Evolutionary conservation across 2,888 invertebrate genomes (phyloP).

Genomic region (Drosophila eohydei): DNA sequence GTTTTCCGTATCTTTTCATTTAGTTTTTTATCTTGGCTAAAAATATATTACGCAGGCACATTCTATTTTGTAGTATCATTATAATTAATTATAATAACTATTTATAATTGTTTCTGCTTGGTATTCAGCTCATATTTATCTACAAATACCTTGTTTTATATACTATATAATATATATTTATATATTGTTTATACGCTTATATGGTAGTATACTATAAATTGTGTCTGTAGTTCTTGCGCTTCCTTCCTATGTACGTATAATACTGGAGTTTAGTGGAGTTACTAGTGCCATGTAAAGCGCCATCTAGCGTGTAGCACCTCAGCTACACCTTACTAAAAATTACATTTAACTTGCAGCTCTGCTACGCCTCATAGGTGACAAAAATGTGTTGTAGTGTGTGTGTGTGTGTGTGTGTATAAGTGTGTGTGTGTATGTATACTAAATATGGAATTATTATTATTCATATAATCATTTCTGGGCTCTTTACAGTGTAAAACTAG

Average conservation of each 20-base stretch:
- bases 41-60: conserved; percentile 84
- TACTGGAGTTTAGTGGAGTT: conserved; percentile 57
- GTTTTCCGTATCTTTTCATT: conserved; percentile 26
- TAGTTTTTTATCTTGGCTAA: conserved; percentile 77
- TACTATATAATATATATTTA: conserved; percentile 27
- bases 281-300: conserved; percentile 43
- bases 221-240: conserved; percentile 32
- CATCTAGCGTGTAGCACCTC: conserved; percentile 29
- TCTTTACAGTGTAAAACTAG: conserved; percentile 51
- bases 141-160: conserved; percentile 65
- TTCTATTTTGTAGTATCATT: conserved; percentile 84
- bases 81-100: conserved; percentile 72
- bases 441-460: conserved; percentile 21
- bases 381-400: conserved; percentile 7
- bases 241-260: conserved; percentile 49
- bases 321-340: conserved; percentile 44
- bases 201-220: conserved; percentile 24
- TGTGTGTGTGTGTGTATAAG: neutral
- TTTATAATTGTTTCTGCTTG: conserved; percentile 65
- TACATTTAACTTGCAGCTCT: conserved; percentile 65
- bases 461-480: conserved; percentile 27
- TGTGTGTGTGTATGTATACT: conserved; percentile 12
- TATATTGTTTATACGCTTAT: conserved; percentile 37
- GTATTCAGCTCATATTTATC: conserved; percentile 78
- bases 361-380: conserved; percentile 58